Evolutionary conservation across 2,797 vertebrate genomes (phyloP), one percentile per base, ranked within the genome.

Genomic region (Tenualosa thibaudeaui): DNA sequence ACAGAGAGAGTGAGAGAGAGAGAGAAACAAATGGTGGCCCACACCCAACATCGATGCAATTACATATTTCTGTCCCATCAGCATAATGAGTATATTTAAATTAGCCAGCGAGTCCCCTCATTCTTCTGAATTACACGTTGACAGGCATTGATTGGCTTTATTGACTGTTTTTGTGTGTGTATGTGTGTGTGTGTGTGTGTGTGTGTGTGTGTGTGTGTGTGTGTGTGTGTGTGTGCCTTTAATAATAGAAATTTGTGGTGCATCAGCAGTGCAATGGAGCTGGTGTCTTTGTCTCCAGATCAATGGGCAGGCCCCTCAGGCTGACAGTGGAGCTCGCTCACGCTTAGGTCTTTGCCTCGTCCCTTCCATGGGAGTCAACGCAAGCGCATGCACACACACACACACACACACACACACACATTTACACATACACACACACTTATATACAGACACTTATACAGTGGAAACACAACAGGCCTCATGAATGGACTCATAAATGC

Each of bases 31-130:
- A 12, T 51, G 50, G 83, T 86, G 82, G 82, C 86, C 65, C 51
- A 60, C 37, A 54, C 50, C 58, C 86, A 84, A 51, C 68, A 87
- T 85, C 86, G 75, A 86, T 84, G 84, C 82, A 87, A 87, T 87
- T 86, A 87, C 86, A 82, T 87, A 84, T 86, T 87, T 87, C 78
- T 87, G 84, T 85, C 40, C 71, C 82, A 85, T 87, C 86, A 87
- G 86, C 86, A 84, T 83, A 83, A 85, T 81, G 75, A 78, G 81
- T 54, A 83, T 83, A 84, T 85, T 85, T 62, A 85, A 85, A 83
- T 51, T 56, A 81, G 49, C 81, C 81, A 60, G 75, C 81, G 81
- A 81, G 84, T 87, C 50, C 68, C 50, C 71, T 83, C 85, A 85
- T 85, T 85, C 83, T 40, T 81, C 83, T 58, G 83, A 85, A 87